Conservation (phyloP, 2,888 invertebrate genomes). For the Eurytoma californica region DNA sequence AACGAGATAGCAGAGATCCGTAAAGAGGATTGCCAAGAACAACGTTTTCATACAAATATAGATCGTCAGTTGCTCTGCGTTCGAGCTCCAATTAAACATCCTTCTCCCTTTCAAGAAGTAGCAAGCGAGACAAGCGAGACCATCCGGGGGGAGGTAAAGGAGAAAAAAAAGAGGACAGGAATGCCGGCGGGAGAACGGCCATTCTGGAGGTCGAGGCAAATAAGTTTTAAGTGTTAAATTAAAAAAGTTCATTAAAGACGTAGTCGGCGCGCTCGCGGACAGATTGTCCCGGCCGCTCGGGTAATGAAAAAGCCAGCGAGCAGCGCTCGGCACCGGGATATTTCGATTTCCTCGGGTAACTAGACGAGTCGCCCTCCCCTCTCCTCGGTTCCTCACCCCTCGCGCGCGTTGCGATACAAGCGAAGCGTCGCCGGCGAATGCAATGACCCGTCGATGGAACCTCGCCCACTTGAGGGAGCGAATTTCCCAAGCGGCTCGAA, state of each 20-base stretch:
- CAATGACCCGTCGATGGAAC: slow-evolving; percentile 36
- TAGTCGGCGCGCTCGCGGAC: background rate
- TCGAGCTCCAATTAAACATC: slow-evolving; percentile 24
- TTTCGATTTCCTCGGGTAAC: slow-evolving; percentile 44
- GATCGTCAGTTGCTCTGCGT: too few relatives aligned
- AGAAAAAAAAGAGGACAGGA: too few relatives aligned
- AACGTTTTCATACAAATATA: background rate
- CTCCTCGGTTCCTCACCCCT: too few relatives aligned
- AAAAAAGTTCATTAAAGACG: slow-evolving; percentile 52
- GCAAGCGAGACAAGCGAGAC: background rate
- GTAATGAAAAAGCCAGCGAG: slow-evolving; percentile 37
- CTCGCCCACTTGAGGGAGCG: slow-evolving; percentile 14
- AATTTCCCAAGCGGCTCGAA: slow-evolving; percentile 41
- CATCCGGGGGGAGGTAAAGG: too few relatives aligned
- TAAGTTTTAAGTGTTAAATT: slow-evolving; percentile 41
- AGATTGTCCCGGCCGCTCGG: background rate
- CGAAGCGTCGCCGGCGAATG: slow-evolving; percentile 6
- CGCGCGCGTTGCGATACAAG: too few relatives aligned
- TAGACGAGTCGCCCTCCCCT: background rate
- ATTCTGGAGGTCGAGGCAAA: background rate
- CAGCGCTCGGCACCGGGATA: background rate
- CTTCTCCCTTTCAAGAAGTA: background rate
- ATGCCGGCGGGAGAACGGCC: too few relatives aligned
- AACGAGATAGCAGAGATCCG: too few relatives aligned
- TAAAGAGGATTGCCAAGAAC: background rate